Evolutionary conservation across 2,888 invertebrate genomes (phyloP).

Genomic region (Xestia sexstrigata): DNA sequence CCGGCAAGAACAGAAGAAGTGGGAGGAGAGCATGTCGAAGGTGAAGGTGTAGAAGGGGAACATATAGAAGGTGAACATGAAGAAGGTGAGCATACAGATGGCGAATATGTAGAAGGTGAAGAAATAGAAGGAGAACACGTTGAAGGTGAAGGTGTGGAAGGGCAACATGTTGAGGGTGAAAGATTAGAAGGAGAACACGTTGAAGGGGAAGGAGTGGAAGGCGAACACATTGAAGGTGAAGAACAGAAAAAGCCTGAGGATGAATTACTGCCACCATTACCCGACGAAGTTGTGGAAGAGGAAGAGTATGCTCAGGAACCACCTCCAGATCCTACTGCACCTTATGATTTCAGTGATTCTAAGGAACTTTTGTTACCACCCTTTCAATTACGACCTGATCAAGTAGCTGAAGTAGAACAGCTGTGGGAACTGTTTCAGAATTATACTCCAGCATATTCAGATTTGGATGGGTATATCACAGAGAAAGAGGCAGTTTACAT

Average conservation of each 20-base stretch:
- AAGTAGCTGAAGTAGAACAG: constrained; percentile 84
- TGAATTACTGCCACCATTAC: constrained; percentile 58
- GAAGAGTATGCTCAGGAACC: constrained; percentile 80
- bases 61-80: constrained; percentile 7
- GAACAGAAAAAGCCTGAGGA: constrained; percentile 47
- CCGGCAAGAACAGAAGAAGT: constrained; percentile 50
- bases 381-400: constrained; percentile 83
- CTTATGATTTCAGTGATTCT: constrained; percentile 82
- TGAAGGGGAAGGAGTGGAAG: constrained; percentile 50
- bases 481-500: constrained; percentile 85
- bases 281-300: constrained; percentile 76
- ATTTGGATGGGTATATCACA: constrained; percentile 82
- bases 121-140: constrained; percentile 33
- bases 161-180: constrained; percentile 33
- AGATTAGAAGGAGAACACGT: constrained; percentile 34
- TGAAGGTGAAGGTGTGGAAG: constrained; percentile 20
- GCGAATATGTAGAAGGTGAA: constrained; percentile 37
- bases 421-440: constrained; percentile 85
- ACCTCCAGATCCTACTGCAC: constrained; percentile 85
- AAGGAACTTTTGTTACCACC: constrained; percentile 81
- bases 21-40: constrained; percentile 37
- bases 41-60: constrained; percentile 31
- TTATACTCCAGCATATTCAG: constrained; percentile 85
- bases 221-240: constrained; percentile 47
- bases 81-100: constrained; percentile 29